These are phyloP conservation scores for Psittacus erithacus DNA, from an alignment of 2,113 vertebrate genomes.

Conservation along the genomic window DNA sequence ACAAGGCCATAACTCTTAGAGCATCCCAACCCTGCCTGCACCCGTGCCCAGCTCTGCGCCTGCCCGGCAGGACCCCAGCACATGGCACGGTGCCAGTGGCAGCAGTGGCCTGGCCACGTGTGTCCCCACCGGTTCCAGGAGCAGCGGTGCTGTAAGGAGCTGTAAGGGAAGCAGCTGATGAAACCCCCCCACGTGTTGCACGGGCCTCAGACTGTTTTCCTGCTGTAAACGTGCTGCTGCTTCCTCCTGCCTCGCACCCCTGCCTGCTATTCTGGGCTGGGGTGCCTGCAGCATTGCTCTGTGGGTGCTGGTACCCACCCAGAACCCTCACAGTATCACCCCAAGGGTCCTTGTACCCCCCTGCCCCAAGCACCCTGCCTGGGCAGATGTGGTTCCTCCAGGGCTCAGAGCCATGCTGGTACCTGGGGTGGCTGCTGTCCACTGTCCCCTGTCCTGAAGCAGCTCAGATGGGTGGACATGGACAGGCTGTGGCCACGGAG, in stretches of 20 bases:
- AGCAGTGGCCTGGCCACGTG: accelerated
- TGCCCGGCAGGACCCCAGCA: not conserved
- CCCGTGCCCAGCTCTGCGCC: not conserved
- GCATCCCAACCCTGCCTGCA: not conserved
- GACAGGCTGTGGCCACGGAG: too few relatives aligned
- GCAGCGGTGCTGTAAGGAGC: conserved; percentile 43
- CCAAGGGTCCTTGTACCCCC: not conserved
- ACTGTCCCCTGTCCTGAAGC: not conserved
- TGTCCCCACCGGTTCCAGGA: not conserved
- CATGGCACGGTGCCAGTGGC: accelerated
- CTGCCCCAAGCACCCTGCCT: not conserved
- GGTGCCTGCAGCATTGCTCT: accelerated
- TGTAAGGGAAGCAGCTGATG: conserved; percentile 62
- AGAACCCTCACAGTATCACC: accelerated
- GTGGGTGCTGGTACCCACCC: accelerated
- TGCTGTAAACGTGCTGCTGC: accelerated
- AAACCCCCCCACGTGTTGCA: conserved; percentile 31
- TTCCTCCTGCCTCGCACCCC: not conserved
- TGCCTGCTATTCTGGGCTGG: not conserved
- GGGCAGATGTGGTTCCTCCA: not conserved
- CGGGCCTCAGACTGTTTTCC: not conserved
- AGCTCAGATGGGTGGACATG: not conserved
- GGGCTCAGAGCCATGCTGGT: not conserved
- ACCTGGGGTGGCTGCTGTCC: not conserved
- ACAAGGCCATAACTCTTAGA: not conserved